Percentiles rank a stretch among this genome's conserved stretches.
These are phyloP conservation scores for Unio delphinus DNA, from an alignment of 2,888 invertebrate species.

Conservation along the genomic window DNA sequence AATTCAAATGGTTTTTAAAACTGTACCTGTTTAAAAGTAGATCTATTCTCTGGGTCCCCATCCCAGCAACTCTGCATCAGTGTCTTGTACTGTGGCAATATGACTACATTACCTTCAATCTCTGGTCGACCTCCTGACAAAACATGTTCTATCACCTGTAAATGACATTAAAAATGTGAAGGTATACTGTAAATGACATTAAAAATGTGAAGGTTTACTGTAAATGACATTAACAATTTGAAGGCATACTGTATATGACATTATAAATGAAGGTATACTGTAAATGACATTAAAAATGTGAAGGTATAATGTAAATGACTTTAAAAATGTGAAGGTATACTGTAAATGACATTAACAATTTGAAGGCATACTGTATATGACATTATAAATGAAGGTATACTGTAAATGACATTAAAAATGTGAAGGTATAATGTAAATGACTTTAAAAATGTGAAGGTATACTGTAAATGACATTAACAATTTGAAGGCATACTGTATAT, in stretches of 20 bases:
- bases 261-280: conserved; percentile 38
- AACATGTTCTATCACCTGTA: conserved; percentile 53
- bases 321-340: no score
- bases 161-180: neutral
- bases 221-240: no score
- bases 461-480: no score
- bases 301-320: no score
- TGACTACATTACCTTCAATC: conserved; percentile 20
- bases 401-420: conserved; percentile 12
- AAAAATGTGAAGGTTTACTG: no score
- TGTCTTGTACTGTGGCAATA: conserved; percentile 53
- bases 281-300: neutral
- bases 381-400: no score
- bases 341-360: no score
- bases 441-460: no score
- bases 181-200: no score
- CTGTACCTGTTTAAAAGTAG: conserved; percentile 61
- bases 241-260: no score
- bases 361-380: no score
- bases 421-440: neutral
- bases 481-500: no score
- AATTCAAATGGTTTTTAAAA: neutral
- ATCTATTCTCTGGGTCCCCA: conserved; percentile 46
- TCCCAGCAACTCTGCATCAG: conserved; percentile 64
- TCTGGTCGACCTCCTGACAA: conserved; percentile 51